Percentiles rank a stretch among this genome's conserved stretches.
Evolutionary conservation across 1,140 invertebrate species (phyloP).

Genomic region (Hylyphantes graminicola): DNA sequence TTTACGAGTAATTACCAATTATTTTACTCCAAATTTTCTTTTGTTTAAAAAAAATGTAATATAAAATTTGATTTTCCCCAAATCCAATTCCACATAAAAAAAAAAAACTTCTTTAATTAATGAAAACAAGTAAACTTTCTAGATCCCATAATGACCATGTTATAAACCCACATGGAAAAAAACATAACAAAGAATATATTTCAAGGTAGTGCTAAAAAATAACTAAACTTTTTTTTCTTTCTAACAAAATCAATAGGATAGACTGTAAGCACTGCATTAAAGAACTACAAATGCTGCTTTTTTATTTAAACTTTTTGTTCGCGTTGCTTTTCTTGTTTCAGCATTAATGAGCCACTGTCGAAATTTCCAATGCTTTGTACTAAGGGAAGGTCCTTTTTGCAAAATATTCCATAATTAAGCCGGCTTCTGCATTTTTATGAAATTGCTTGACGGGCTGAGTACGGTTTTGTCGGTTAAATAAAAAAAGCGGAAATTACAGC

Average conservation of each 20-base stretch:
- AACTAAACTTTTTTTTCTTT: not conserved
- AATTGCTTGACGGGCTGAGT: not conserved
- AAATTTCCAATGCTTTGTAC: conserved; percentile 14
- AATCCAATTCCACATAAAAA: too few relatives aligned
- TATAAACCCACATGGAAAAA: not conserved
- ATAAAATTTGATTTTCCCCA: too few relatives aligned
- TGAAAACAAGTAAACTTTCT: not conserved
- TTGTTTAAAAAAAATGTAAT: too few relatives aligned
- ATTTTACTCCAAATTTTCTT: too few relatives aligned
- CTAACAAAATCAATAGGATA: conserved; percentile 33
- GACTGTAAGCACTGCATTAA: conserved; percentile 7
- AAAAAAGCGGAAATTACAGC: not conserved
- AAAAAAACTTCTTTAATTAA: too few relatives aligned
- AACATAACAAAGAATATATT: not conserved
- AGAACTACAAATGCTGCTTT: conserved; percentile 31
- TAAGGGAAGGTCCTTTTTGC: conserved; percentile 8
- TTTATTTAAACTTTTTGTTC: not conserved
- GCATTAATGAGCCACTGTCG: conserved; percentile 45
- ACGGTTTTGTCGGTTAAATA: too few relatives aligned
- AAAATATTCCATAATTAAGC: conserved; percentile 55
- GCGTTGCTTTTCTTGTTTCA: not conserved
- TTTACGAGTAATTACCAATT: too few relatives aligned
- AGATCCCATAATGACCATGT: not conserved
- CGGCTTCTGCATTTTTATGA: not conserved
- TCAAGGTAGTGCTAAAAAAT: not conserved